Evolutionary conservation across 2,888 invertebrate species (phyloP), one percentile per base, ranked within the genome.

Genomic region (Galerucella pusilla): DNA sequence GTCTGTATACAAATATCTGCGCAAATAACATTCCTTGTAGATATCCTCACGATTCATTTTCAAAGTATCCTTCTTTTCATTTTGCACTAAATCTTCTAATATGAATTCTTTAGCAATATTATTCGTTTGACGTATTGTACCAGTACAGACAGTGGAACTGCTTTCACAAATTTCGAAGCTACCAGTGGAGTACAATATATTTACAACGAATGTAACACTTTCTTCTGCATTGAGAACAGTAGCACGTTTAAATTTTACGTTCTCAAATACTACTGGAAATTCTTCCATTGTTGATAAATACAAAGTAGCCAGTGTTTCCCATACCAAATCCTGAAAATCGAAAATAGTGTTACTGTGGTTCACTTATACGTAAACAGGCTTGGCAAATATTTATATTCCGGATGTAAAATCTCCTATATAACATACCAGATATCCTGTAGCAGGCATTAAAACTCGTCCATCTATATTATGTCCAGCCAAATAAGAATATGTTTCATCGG

Each of bases 391-490:
- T 20, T 20, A 20, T 20, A 20, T 20, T 20, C 20, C 20, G 20
- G 20, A 20, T 20, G 20, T 20, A 20, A 20, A 20, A 1, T 20
- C 20, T 20, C 20, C 0, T 20, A 20, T 20, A 20, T 42, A 42
- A 42, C 35, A 42, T 66, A 84, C 80, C 14, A 90, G 75, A 16
- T 88, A 82, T 1, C 88, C 92, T 35, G 93, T 92, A 75, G 94
- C 94, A 3, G 94, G 93, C 79, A 83, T 79, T 14, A 84, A 64
- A 52, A 79, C 79, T 25, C 83, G 77, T 67, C 88, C 88, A 25
- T 97, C 96, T 75, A 97, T 94, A 11, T 92, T 90, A 87, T 97
- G 97, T 0, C 95, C 96, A 59, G 88, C 88, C 86, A 96, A 89
- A 83, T 91, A 96, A 72, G 93, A 92, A 82, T 66, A 49, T 66